Evolutionary conservation across 2,888 invertebrate genomes (phyloP), one percentile per base, ranked within the genome.

Genomic region (Philereme vetulata): DNA sequence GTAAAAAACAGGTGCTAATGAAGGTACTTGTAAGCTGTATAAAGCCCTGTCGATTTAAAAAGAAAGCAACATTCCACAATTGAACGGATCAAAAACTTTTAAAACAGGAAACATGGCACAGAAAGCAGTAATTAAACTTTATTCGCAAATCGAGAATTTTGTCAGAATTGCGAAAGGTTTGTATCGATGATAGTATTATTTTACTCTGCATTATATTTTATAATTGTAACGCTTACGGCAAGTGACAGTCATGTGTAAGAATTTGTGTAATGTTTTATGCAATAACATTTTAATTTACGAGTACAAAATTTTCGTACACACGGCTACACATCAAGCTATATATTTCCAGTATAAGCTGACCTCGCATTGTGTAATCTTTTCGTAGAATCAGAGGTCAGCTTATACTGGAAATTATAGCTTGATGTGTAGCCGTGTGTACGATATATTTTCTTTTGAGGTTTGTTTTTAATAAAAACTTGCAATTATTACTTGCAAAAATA

Each of bases 191-290:
- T 4, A 10, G 1, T 35, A 34, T 44, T 42, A 1, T 21, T 49
- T 50, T 49, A 50, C 21, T 38, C 42, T 45, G 5, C 49, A 21
- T 48, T 35, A 47, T 40, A 33, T 45, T 53, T 45, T 46, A 7
- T 58, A 52, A 51, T 56, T 51, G 59, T 48, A 58, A 56, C 60
- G 35, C 49, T 62, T 57, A 65, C 54, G 43, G 43, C 43, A 55
- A 42, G 42, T n/a, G 42, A 10, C 10, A 9, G n/a, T 9, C n/a
- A 10, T 10, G 3, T 42, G 57, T 62, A 56, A 51, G 48, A 40
- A 4, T 8, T 9, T 42, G 10, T 5, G 4, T 42, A 42, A 10
- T n/a, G 2, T n/a, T 42, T n/a, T 42, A 42, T 40, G 40, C 40
- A 40, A 40, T 40, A 9, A 40, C 2, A 40, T 40, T 40, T 3